phyloP scores from a whole-genome alignment of 2,888 invertebrate genomes.

The Biston stratarius region DNA sequence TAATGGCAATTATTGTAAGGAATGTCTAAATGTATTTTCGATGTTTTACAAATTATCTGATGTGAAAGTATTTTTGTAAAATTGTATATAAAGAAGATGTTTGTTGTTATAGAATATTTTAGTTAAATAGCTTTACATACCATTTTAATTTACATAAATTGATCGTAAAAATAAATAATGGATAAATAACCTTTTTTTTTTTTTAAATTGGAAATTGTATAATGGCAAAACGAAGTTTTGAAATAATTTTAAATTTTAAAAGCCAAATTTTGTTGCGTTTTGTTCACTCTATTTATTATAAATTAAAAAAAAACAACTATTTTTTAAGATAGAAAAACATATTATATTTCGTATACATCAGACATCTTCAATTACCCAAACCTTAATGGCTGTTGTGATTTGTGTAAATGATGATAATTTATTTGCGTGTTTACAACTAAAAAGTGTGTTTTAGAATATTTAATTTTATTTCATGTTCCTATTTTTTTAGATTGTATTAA shows the following conservation, averaged over 20 bases:
- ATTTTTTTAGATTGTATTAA: too few species aligned
- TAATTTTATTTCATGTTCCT: background rate
- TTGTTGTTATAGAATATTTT: conserved; percentile 45
- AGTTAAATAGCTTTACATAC: background rate
- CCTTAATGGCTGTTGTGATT: conserved; percentile 45
- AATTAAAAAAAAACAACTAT: too few species aligned
- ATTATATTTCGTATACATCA: conserved; percentile 22
- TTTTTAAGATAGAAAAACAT: background rate
- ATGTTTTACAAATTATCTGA: conserved; percentile 77
- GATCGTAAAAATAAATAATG: too few species aligned
- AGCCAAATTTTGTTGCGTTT: too few species aligned
- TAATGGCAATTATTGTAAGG: conserved; percentile 49
- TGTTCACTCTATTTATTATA: too few species aligned
- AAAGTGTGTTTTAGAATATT: background rate
- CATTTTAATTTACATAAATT: background rate
- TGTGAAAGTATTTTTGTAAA: conserved; percentile 79
- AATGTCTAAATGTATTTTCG: conserved; percentile 72
- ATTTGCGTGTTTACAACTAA: conserved; percentile 27
- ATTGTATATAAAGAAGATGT: conserved; percentile 59
- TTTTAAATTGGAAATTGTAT: too few species aligned
- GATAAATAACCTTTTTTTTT: too few species aligned
- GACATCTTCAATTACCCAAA: conserved; percentile 41
- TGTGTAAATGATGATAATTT: conserved; percentile 27
- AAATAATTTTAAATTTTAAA: too few species aligned
- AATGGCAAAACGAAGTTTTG: too few species aligned